These are phyloP conservation scores for Palythoa grandiflora DNA, from an alignment of 92 coral and sea anemone genomes.

Conservation along the genomic window DNA sequence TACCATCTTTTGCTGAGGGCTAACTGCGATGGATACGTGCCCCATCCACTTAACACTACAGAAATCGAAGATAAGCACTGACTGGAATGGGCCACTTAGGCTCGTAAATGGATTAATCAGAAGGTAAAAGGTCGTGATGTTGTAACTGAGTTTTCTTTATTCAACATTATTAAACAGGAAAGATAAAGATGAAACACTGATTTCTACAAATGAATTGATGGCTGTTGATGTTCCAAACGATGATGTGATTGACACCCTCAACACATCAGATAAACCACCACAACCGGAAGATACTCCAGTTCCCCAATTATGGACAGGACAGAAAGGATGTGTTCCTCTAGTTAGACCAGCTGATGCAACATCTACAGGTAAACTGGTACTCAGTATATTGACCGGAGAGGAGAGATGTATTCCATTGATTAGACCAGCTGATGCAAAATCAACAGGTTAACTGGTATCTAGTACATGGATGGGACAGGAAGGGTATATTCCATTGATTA, in stretches of 20 bases:
- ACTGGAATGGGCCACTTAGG: too few species aligned
- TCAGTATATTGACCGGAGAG: not conserved
- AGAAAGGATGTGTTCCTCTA: slow-evolving; percentile 76
- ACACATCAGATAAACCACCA: not conserved
- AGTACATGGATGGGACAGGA: slow-evolving; percentile 70
- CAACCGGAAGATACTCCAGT: slow-evolving; percentile 68
- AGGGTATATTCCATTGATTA: slow-evolving; percentile 68
- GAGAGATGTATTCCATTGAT: not conserved
- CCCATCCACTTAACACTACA: too few species aligned
- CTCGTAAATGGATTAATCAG: too few species aligned
- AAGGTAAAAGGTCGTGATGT: not conserved
- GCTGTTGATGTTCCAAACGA: not conserved
- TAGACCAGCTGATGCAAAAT: not conserved
- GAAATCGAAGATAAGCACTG: too few species aligned
- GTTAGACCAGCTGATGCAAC: slow-evolving; percentile 89
- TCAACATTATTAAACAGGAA: not conserved
- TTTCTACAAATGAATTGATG: not conserved
- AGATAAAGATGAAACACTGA: not conserved
- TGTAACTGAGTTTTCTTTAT: not conserved
- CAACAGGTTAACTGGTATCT: slow-evolving; percentile 58
- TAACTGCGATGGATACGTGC: too few species aligned
- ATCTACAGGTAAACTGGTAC: slow-evolving; percentile 52
- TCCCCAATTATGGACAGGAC: slow-evolving; percentile 80
- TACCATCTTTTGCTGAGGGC: too few species aligned
- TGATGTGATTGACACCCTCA: not conserved